These are phyloP conservation scores for Todus mexicanus DNA, from an alignment of 2,797 vertebrate genomes.

Conservation along the genomic window DNA sequence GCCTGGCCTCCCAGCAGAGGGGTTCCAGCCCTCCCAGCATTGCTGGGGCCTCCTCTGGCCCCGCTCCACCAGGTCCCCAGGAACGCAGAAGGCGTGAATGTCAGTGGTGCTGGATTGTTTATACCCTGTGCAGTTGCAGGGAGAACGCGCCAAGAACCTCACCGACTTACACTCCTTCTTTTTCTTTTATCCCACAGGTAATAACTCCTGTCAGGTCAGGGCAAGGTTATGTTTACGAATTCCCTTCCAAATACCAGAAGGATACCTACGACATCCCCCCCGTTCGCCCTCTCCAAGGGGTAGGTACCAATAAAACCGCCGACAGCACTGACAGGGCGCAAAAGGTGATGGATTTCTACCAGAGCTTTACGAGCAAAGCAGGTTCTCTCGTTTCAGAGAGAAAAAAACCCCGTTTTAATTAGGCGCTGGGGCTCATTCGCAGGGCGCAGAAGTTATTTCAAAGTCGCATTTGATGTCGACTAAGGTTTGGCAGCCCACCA, in stretches of 20 bases:
- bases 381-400: slow-evolving; percentile 40
- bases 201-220: slow-evolving; percentile 88
- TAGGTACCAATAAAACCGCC: slow-evolving; percentile 71
- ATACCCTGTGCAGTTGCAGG: background rate
- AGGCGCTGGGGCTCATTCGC: background rate
- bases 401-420: slow-evolving; percentile 44
- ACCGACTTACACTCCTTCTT: background rate
- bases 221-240: slow-evolving; percentile 86
- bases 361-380: background rate
- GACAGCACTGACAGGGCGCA: background rate
- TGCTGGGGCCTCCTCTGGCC: no score
- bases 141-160: background rate
- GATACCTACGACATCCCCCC: slow-evolving; percentile 92
- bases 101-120: background rate
- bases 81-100: background rate
- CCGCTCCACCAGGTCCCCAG: background rate
- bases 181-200: slow-evolving; percentile 80
- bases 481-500: slow-evolving; percentile 49
- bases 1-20: no score
- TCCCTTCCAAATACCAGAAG: slow-evolving; percentile 83
- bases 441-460: slow-evolving; percentile 6
- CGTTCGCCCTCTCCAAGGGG: slow-evolving; percentile 83
- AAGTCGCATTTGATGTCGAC: slow-evolving; percentile 38
- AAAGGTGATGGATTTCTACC: slow-evolving; percentile 21
- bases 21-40: no score